Evolutionary conservation across 2,113 vertebrate species (phyloP), one percentile per base, ranked within the genome.

Genomic region (Hystrix cristata): DNA sequence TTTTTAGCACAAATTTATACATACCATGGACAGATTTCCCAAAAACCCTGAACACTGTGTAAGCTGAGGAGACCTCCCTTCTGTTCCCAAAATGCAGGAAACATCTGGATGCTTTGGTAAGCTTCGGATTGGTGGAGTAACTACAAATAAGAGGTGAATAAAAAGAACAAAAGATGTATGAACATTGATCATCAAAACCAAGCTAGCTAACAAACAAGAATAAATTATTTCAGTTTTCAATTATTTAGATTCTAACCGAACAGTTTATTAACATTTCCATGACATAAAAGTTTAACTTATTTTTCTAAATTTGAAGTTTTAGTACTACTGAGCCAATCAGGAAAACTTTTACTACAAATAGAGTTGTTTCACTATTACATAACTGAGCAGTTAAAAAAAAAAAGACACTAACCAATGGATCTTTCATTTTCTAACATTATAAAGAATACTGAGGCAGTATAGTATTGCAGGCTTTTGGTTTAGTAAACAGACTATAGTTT

Each of bases 11-110:
- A 48, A 67, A 92, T 90, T 96, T 72, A 60, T 59, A 95, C 98
- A 98, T 98, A 99, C 99, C 99, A 98, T 95, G 89, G 99, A 99
- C 18, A 99, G 27, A 97, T 93, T 97, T 95, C 98, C 96, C 10
- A 98, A 93, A 84, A 98, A 96, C 21, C 98, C 98, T 21, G 99
- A 98, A 91, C 97, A 98, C 87, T 98, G 98, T 0, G 98, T 43
- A 67, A 99, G 95, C 51, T 98, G 98, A 51, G 99, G 98, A 13
- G 99, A 98, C 69, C 94, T 98, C 65, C 98, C 98, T 94, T 98
- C 99, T 31, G 98, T 98, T 92, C 98, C 98, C 85, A 99, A 90
- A 97, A 99, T 98, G 81, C 98, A 92, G 76, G 99, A 99, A 80
- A 99, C 59, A 83, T 99, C 99, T 78, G 98, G 98, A 16, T 98